Conservation (phyloP, 2,888 invertebrate species). For the Heliconius erato region DNA sequence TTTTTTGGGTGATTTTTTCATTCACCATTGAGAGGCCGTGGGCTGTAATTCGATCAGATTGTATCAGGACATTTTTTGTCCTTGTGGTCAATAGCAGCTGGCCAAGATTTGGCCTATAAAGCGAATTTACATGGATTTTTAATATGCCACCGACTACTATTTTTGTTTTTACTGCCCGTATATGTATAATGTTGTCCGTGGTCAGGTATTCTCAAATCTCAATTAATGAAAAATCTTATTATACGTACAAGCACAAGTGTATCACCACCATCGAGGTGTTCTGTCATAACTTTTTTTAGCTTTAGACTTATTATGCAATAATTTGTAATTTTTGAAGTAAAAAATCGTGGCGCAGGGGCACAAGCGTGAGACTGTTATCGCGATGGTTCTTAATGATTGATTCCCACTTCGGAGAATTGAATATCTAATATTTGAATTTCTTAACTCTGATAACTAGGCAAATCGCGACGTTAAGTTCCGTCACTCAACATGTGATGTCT, state of each 20-base stretch:
- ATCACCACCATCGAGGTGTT: not conserved
- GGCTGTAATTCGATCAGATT: constrained; percentile 84
- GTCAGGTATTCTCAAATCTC: constrained; percentile 23
- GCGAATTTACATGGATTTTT: constrained; percentile 63
- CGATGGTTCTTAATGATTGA: no score
- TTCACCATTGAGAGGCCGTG: constrained; percentile 67
- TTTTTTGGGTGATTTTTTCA: constrained; percentile 66
- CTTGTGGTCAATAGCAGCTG: constrained; percentile 84
- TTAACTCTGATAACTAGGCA: no score
- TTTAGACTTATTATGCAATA: not conserved
- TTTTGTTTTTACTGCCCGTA: constrained; percentile 37
- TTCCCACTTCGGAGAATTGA: no score
- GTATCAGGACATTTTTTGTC: constrained; percentile 82
- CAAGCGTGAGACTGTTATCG: no score
- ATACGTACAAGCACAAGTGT: not conserved
- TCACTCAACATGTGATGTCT: no score
- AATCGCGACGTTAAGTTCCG: no score
- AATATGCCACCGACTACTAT: constrained; percentile 42
- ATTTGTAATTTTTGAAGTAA: not conserved
- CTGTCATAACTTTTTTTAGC: not conserved
- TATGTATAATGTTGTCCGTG: constrained; percentile 19
- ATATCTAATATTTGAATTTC: no score
- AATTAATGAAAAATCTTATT: constrained; percentile 7
- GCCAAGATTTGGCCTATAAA: constrained; percentile 62
- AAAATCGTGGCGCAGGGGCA: no score